phyloP scores from a whole-genome alignment of 2,113 vertebrate species.

The Smithornis capensis region DNA sequence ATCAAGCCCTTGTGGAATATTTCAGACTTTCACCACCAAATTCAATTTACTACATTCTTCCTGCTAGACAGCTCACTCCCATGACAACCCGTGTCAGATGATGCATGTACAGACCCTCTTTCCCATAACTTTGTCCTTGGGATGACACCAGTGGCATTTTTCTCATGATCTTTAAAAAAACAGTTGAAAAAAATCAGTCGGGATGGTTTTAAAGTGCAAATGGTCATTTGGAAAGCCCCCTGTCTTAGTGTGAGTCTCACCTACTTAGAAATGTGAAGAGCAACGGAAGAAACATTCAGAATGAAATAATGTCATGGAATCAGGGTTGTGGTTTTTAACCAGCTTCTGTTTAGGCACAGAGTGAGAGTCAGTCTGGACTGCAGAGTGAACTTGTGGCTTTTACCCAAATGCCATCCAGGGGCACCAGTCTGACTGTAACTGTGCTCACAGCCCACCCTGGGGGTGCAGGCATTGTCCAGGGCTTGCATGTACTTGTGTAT shows the following conservation, averaged over 20 bases:
- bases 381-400: neutral
- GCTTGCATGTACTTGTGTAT: neutral
- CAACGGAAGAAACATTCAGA: neutral
- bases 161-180: neutral
- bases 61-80: neutral
- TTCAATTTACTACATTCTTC: neutral
- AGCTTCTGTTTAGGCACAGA: neutral
- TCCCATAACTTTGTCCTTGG: neutral
- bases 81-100: neutral
- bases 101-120: neutral
- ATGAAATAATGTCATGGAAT: neutral
- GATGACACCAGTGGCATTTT: conserved; percentile 15
- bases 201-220: neutral
- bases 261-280: neutral
- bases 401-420: neutral
- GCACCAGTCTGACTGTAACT: neutral
- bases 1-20: neutral
- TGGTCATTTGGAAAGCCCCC: conserved; percentile 36
- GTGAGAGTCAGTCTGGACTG: neutral
- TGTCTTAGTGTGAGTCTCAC: neutral
- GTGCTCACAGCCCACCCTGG: neutral
- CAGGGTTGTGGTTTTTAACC: neutral
- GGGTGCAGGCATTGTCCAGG: neutral
- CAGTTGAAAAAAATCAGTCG: neutral
- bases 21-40: neutral